These are phyloP conservation scores for Perognathus longimembris DNA, from an alignment of 2,113 vertebrate species.

Conservation along the genomic window DNA sequence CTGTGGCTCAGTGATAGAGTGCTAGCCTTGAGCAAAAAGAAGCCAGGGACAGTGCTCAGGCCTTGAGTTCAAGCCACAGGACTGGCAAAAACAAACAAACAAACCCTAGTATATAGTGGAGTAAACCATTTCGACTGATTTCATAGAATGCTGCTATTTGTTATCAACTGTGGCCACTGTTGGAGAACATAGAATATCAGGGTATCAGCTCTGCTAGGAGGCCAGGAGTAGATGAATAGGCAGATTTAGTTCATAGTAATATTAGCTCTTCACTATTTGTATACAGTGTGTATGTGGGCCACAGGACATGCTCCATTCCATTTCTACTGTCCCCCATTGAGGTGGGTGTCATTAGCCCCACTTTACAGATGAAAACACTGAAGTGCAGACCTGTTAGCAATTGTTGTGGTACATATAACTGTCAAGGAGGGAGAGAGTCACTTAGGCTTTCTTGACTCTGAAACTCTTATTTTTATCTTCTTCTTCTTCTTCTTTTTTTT, in stretches of 20 bases:
- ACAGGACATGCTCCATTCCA: neutral
- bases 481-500: too few relatives aligned
- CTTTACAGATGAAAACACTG: neutral
- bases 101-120: too few relatives aligned
- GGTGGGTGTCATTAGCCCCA: neutral
- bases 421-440: neutral
- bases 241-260: too few relatives aligned
- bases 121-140: neutral
- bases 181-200: neutral
- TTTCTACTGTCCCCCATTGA: neutral
- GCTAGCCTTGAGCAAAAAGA: too few relatives aligned
- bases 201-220: neutral
- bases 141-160: neutral
- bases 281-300: too few relatives aligned
- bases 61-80: too few relatives aligned
- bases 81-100: too few relatives aligned
- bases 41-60: too few relatives aligned
- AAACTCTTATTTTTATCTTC: conserved; percentile 38
- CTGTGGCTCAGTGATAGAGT: too few relatives aligned
- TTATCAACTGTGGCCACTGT: neutral
- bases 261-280: neutral
- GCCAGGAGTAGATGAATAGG: neutral
- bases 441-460: neutral
- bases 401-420: neutral
- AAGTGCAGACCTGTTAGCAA: neutral